These are phyloP conservation scores for human (Homo sapiens) DNA, from an alignment of 2,113 vertebrate genomes.

Conservation along the genomic window DNA sequence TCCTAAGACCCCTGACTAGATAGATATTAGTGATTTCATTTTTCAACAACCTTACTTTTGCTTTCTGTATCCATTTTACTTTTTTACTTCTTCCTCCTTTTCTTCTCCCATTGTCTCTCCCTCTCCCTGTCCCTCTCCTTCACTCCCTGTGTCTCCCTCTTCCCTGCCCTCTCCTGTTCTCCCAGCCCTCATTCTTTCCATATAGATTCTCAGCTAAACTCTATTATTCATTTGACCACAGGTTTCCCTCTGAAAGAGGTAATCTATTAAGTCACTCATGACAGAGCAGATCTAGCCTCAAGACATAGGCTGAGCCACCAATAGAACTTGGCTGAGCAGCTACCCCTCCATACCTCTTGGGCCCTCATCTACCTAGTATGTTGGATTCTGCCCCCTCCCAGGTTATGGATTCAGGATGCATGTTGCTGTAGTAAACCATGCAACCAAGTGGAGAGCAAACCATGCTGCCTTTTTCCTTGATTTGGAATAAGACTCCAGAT, in stretches of 20 bases:
- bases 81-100: background rate
- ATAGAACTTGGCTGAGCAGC: background rate
- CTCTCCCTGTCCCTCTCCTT: background rate
- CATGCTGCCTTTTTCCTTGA: background rate
- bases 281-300: background rate
- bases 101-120: background rate
- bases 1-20: background rate
- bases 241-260: background rate
- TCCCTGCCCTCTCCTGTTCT: background rate
- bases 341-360: background rate
- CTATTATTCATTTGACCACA: background rate
- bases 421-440: background rate
- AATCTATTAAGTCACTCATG: background rate
- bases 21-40: background rate
- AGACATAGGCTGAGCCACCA: background rate
- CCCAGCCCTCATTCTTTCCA: background rate
- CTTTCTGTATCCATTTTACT: background rate
- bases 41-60: background rate
- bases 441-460: background rate
- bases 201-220: background rate
- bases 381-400: background rate
- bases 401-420: background rate
- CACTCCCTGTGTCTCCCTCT: background rate
- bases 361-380: background rate
- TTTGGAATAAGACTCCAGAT: background rate